Percentiles rank a stretch among this genome's conserved stretches.
Evolutionary conservation across 1,140 invertebrate genomes (phyloP).

Genomic region (Drosophila pachea): DNA sequence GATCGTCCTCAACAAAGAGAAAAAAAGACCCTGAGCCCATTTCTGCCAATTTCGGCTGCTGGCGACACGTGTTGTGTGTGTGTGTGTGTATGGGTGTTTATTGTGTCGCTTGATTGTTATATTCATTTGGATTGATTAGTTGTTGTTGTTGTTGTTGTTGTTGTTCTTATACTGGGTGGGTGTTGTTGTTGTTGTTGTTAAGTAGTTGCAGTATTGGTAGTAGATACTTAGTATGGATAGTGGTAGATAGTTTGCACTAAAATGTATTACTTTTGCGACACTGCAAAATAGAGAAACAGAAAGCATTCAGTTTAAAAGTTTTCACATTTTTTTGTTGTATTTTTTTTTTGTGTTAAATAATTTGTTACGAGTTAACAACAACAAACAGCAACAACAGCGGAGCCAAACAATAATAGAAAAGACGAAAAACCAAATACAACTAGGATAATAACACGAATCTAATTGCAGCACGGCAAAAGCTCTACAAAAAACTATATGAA

Average conservation of each 20-base stretch:
- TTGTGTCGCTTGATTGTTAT: slow-evolving; percentile 23
- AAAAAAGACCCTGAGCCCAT: slow-evolving; percentile 34
- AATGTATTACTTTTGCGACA: slow-evolving; percentile 75
- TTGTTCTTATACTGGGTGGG: slow-evolving; percentile 35
- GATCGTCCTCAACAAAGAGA: slow-evolving; percentile 22
- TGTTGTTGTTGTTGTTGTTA: slow-evolving; percentile 27
- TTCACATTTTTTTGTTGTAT: slow-evolving; percentile 1
- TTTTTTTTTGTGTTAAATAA: background rate
- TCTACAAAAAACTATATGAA: too few relatives aligned
- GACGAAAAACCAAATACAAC: background rate
- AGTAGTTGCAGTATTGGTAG: slow-evolving; percentile 41
- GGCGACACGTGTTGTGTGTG: slow-evolving; percentile 17
- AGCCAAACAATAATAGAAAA: slow-evolving; percentile 4
- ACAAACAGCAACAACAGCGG: slow-evolving; percentile 15
- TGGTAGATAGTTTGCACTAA: slow-evolving; percentile 47
- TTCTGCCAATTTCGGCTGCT: slow-evolving; percentile 33
- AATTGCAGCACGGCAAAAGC: background rate
- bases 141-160: slow-evolving; percentile 18
- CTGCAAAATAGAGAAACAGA: slow-evolving; percentile 76
- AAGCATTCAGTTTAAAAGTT: slow-evolving; percentile 59
- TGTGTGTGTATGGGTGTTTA: slow-evolving; percentile 1
- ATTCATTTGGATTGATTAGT: slow-evolving; percentile 1
- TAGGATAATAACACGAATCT: background rate
- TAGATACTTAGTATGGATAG: slow-evolving; percentile 48
- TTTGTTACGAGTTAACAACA: slow-evolving; percentile 10